Evolutionary conservation across 64 coral and sea anemone species (phyloP).

Genomic region (Orbicella faveolata): DNA sequence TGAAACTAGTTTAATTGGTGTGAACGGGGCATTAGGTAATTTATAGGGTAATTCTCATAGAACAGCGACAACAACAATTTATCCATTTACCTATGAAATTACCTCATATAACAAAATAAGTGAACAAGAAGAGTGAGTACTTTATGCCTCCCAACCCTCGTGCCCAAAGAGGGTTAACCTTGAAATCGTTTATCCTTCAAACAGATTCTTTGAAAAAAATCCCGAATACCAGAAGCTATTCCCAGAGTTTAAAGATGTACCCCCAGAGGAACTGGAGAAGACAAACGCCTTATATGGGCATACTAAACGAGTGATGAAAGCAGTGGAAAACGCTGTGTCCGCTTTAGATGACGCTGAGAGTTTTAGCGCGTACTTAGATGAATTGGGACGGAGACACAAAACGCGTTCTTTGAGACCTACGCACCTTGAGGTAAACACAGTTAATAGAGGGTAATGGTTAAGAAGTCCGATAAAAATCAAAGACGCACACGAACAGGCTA

Average conservation of each 20-base stretch:
- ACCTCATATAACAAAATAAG: no score
- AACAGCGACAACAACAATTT: no score
- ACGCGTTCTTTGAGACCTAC: conserved; percentile 57
- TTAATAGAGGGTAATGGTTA: no score
- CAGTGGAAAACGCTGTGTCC: conserved; percentile 77
- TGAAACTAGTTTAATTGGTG: no score
- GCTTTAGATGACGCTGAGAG: conserved; percentile 68
- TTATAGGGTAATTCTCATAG: no score
- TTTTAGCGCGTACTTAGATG: conserved; percentile 76
- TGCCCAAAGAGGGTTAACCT: no score
- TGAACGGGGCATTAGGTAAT: no score
- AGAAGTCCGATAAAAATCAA: no score
- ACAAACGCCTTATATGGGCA: conserved; percentile 83
- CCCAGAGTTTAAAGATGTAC: conserved; percentile 79
- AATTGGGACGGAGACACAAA: conserved; percentile 73
- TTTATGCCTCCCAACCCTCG: no score
- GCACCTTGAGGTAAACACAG: conserved; percentile 59
- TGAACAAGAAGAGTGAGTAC: no score
- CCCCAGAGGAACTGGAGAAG: conserved; percentile 63
- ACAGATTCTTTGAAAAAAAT: conserved; percentile 84
- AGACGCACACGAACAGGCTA: no score
- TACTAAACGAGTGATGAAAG: conserved; percentile 85
- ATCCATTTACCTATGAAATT: no score
- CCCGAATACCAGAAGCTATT: conserved; percentile 81
- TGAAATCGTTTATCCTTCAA: not conserved